Base-by-base conservation (phyloP, 2,797 vertebrate genomes). In the Falco peregrinus region DNA sequence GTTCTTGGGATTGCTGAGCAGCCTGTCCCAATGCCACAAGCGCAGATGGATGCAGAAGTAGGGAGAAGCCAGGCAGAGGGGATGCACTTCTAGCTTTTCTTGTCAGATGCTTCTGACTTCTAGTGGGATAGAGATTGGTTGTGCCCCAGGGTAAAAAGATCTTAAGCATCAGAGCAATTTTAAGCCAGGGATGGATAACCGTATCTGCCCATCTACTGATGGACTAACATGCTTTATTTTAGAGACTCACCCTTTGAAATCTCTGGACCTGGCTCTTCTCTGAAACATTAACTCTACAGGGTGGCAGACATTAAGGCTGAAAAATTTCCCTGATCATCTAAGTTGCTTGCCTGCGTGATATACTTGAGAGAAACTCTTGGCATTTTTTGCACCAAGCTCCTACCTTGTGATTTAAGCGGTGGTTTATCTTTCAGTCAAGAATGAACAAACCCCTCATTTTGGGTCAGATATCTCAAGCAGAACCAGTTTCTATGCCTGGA, bases 371-470 rank as follows among this genome's bases (percentile, higher is more conserved):
- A 70, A 79, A 41, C 54, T 57, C 41, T 22, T 47, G 28, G 56
- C 33, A 31, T 6, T 65, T 78, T 90, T 75, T 94, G 33, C 51
- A 78, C 48, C 17, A 29, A 50, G 67, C 15, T 54, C 31, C 51
- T 84, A 20, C 53, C 75, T 90, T 61, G 47, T 94, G 84, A n/a
- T 67, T 82, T 82, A 45, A 84, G 25, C 51, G 77, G 59, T 84
- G 77, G 50, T 53, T 92, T 70, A 35, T 79, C 35, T 56, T 93
- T 82, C 57, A 76, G 59, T 83, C 53, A 64, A 10, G 80, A 84
- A 37, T 61, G 83, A 95, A 10, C 53, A 84, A 71, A 69, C 39
- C 16, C 24, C 33, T 93, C 11, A n/a, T 88, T 92, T 87, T 79
- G n/a, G 80, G 70, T 76, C 77, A 50, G 8, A 8, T 75, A 60